phyloP scores from a whole-genome alignment of 2,113 vertebrate species.

The Prolemur simus region DNA sequence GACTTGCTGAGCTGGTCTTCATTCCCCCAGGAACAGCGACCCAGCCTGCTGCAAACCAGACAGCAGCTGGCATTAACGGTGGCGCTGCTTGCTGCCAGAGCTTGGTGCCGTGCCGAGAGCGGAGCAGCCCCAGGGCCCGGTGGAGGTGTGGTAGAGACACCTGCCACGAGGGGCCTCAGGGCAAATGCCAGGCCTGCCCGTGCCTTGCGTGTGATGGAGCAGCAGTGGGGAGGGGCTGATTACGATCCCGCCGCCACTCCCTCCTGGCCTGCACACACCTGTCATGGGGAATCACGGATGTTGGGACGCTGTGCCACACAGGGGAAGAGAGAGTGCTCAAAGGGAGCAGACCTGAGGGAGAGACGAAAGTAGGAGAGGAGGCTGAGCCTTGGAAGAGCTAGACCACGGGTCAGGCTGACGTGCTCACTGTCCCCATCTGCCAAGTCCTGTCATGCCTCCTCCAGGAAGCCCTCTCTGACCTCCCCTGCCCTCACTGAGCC shows the following conservation, averaged over 20 bases:
- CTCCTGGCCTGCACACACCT: background rate
- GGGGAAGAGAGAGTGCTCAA: background rate
- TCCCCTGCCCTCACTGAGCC: background rate
- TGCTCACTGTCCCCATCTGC: background rate
- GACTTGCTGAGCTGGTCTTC: background rate
- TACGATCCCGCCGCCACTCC: background rate
- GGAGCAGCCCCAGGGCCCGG: background rate
- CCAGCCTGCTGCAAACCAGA: background rate
- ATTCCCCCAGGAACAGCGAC: background rate
- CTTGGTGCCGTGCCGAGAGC: background rate
- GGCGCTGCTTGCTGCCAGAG: background rate
- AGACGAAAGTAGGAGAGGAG: background rate
- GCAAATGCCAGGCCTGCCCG: background rate
- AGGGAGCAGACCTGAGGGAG: background rate
- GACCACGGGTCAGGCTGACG: background rate
- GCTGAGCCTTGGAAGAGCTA: background rate
- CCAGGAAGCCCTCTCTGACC: background rate
- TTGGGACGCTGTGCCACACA: background rate
- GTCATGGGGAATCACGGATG: slow-evolving; percentile 26
- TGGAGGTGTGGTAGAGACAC: background rate
- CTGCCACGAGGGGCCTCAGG: background rate
- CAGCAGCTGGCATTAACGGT: background rate
- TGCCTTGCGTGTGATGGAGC: background rate
- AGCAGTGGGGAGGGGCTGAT: background rate
- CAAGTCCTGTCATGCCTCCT: background rate